Base-by-base conservation (phyloP, 2,888 invertebrate species). In the Ornithoptera alexandrae region DNA sequence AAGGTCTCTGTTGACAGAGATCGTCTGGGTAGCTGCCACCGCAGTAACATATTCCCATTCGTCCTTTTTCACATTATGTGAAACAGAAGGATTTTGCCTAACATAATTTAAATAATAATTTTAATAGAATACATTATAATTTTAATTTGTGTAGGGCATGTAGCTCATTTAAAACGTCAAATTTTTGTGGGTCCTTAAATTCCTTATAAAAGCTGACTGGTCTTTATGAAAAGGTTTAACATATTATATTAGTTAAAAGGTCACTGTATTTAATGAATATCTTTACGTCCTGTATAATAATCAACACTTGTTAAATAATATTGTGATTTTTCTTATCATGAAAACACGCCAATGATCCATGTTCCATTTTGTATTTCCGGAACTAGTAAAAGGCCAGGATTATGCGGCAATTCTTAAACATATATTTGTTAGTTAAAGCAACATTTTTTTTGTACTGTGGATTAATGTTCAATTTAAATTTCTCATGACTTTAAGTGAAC, bases 181-280 rank as follows among this genome's bases (percentile, higher is more conserved):
- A 65, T 60, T 68, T 36, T 20, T 30, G 50, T 20, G 36, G n/a
- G 46, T 57, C 65, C 62, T 65, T 69, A 36, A 62, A 66, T 62
- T 62, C 42, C 7, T 7, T n/a, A 60, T 30, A 46, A 61, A 69
- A 65, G 65, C 42, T 42, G 36, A 42, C 62, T 61, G 39, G 69
- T 65, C 30, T 15, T 36, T 62, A 18, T 24, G 30, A 62, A 65
- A 69, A 69, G 69, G 57, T 66, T 65, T 58, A 62, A 57, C 62
- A 58, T 66, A 65, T 69, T 39, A 61, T 39, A 60, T 39, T 56
- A 61, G 57, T 61, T 64, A 56, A 68, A 53, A 22, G 61, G 57
- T 57, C 57, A 61, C 20, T 58, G 58, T 30, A n/a, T 24, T 61
- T 69, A 30, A 65, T 62, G 46, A 66, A 62, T 58, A 50, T 58